A percentile compares a stretch with the other conserved stretches of the same genome.
These are phyloP conservation scores for Diadema setosum DNA, from an alignment of 35 echinoderm and acorn worm species.

Conservation along the genomic window DNA sequence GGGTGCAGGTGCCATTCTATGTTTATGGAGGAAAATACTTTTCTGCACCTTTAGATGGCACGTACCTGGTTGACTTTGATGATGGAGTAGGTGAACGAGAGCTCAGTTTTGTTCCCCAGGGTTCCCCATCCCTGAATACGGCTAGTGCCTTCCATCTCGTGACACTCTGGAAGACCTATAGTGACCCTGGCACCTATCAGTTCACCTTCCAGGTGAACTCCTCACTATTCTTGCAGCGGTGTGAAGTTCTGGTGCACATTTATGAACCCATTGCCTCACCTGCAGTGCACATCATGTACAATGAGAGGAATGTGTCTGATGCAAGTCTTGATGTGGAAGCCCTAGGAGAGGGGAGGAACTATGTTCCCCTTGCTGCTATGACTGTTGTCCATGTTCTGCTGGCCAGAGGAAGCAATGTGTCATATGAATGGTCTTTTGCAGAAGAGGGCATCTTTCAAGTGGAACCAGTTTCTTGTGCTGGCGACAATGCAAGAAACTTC, in stretches of 20 bases:
- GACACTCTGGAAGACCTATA: neutral
- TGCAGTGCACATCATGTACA: neutral
- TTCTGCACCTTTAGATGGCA: neutral
- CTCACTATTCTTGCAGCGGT: neutral
- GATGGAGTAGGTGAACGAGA: neutral
- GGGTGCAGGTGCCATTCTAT: neutral
- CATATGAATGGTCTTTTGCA: neutral
- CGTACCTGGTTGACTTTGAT: neutral
- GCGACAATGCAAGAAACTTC: neutral
- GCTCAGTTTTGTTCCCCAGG: neutral
- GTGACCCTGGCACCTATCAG: neutral
- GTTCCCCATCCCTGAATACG: neutral
- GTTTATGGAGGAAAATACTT: neutral
- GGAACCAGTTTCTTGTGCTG: neutral
- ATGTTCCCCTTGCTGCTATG: neutral
- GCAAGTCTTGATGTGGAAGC: neutral
- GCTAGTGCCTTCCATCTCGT: neutral
- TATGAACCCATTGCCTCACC: neutral
- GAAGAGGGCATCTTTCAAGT: neutral
- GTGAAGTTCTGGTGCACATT: neutral
- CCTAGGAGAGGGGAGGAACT: neutral
- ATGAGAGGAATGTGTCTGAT: neutral
- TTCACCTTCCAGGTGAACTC: neutral
- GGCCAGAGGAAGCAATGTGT: neutral
- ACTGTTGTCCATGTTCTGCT: neutral